Evolutionary conservation across 2,888 invertebrate genomes (phyloP).

Genomic region (Trisateles emortualis): DNA sequence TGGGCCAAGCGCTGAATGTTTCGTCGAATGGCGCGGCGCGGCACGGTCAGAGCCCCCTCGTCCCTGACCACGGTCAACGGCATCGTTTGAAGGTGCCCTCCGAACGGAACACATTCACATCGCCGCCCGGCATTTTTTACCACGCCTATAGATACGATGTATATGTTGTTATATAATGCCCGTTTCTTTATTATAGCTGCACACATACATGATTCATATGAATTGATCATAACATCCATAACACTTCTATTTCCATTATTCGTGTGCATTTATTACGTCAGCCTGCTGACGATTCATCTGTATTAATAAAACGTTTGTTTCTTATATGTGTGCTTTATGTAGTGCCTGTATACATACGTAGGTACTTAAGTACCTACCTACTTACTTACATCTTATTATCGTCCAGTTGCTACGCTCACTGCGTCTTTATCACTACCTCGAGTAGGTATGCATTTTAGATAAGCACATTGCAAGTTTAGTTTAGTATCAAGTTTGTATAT

Average conservation of each 20-base stretch:
- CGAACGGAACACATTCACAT: conserved; percentile 42
- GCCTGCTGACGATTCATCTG: conserved; percentile 1
- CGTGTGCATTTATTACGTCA: conserved; percentile 12
- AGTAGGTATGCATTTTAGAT: conserved; percentile 53
- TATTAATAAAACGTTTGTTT: conserved; percentile 16
- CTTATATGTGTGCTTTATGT: neutral
- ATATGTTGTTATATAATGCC: too few relatives aligned
- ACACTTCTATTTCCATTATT: conserved; percentile 9
- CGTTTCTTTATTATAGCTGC: too few relatives aligned
- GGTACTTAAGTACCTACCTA: neutral
- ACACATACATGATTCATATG: neutral
- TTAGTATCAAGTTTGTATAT: neutral
- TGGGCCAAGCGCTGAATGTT: conserved; percentile 55
- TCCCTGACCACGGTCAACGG: conserved; percentile 86
- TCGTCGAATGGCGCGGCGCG: conserved; percentile 52
- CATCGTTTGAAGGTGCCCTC: conserved; percentile 82
- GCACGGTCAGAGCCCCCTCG: conserved; percentile 71
- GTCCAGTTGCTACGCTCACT: conserved; percentile 16
- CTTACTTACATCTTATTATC: neutral
- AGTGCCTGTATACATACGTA: neutral
- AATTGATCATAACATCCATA: neutral
- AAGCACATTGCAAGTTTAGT: conserved; percentile 50
- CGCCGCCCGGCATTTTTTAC: conserved; percentile 17
- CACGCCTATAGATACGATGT: conserved; percentile 2
- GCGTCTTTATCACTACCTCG: conserved; percentile 30